phyloP scores from a whole-genome alignment of 2,797 vertebrate species.

The Pantherophis vulpinus region DNA sequence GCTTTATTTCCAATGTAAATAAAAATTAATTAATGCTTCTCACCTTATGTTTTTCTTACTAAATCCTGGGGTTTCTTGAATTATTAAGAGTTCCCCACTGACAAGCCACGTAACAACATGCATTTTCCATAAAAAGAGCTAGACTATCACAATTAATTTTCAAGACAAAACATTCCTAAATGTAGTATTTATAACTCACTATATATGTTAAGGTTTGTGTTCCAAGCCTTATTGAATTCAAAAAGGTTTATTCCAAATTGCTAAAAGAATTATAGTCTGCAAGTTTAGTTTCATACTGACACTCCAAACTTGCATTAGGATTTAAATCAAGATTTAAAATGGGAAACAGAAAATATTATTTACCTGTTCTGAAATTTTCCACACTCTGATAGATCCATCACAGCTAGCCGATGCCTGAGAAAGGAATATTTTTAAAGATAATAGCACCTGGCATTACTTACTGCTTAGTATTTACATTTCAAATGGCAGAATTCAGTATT shows the following conservation, averaged over 20 bases:
- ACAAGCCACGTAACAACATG: background rate
- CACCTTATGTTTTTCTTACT: background rate
- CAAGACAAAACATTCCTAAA: background rate
- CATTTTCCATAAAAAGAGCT: background rate
- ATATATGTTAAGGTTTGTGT: background rate
- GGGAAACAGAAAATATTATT: background rate
- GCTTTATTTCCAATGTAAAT: background rate
- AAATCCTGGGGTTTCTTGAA: background rate
- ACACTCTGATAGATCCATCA: conserved; percentile 91
- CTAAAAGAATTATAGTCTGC: background rate
- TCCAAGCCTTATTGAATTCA: no score
- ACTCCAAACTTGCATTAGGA: background rate
- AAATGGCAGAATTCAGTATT: background rate
- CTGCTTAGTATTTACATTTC: background rate
- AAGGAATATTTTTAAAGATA: conserved; percentile 39
- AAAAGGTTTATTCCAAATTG: background rate
- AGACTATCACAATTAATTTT: background rate
- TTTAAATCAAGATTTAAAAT: background rate
- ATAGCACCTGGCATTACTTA: conserved; percentile 1
- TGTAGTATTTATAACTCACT: background rate
- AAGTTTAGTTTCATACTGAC: background rate
- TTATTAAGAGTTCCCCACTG: background rate
- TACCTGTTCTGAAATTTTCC: conserved; percentile 92
- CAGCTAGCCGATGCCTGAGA: conserved; percentile 90
- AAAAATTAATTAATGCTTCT: background rate